These are phyloP conservation scores for Laticauda colubrina DNA, from an alignment of 2,113 vertebrate species.

Conservation along the genomic window DNA sequence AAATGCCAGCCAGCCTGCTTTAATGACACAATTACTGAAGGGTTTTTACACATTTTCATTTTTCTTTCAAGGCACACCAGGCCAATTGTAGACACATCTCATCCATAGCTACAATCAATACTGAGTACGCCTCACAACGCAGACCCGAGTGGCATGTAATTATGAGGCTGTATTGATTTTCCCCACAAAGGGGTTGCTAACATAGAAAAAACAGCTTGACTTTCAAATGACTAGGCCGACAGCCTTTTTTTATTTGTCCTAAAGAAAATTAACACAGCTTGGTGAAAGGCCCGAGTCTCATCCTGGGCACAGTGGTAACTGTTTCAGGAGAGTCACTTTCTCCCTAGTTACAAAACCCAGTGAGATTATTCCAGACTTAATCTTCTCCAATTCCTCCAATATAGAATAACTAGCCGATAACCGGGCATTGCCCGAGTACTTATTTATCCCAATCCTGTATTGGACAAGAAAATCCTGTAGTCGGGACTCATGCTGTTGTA, in stretches of 20 bases:
- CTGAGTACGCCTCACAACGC: conserved; percentile 1
- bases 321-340: neutral
- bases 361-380: neutral
- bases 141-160: conserved; percentile 49
- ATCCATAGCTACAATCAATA: conserved; percentile 38
- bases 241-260: conserved; percentile 26
- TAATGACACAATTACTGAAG: conserved; percentile 50
- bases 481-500: too few species aligned
- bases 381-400: neutral
- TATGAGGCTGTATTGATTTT: conserved; percentile 56
- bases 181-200: conserved; percentile 33
- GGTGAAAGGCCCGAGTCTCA: conserved; percentile 4
- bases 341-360: neutral
- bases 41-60: conserved; percentile 48
- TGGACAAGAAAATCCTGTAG: too few species aligned
- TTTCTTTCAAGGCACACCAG: conserved; percentile 45
- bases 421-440: too few species aligned
- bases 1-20: conserved; percentile 20
- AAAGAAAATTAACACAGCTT: conserved; percentile 40
- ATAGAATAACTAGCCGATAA: neutral
- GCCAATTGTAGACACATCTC: conserved; percentile 27
- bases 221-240: conserved; percentile 41
- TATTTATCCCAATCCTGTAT: too few species aligned
- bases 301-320: neutral
- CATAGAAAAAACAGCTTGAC: conserved; percentile 50